phyloP scores from a whole-genome alignment of 2,888 invertebrate species.

The Ellobium chinense region DNA sequence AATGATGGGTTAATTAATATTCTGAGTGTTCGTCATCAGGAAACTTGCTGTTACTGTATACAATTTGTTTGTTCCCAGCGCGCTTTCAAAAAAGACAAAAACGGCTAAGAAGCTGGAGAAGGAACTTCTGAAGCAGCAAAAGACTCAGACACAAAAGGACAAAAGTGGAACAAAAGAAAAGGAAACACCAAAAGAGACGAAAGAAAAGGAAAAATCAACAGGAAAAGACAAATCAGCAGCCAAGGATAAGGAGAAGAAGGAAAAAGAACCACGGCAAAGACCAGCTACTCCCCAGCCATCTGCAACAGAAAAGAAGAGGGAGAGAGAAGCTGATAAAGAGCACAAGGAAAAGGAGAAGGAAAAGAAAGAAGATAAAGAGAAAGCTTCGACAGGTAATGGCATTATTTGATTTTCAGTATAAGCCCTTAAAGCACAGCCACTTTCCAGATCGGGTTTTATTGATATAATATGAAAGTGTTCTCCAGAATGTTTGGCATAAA shows the following conservation, averaged over 20 bases:
- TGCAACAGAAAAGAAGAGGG: conserved; percentile 20
- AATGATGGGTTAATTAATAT: too few relatives aligned
- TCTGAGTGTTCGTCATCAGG: too few relatives aligned
- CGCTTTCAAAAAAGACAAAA: conserved; percentile 39
- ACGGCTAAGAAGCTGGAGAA: conserved; percentile 43
- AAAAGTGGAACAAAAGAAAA: conserved; percentile 1
- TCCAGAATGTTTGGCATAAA: too few relatives aligned
- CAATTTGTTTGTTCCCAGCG: too few relatives aligned
- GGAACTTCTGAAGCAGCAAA: conserved; percentile 31
- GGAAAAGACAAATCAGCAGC: conserved; percentile 30
- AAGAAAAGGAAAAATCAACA: conserved; percentile 37
- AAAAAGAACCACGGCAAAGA: conserved; percentile 35
- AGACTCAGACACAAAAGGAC: conserved; percentile 16
- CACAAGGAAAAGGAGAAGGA: conserved; percentile 55
- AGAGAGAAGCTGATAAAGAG: conserved; percentile 31
- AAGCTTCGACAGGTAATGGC: conserved; percentile 2
- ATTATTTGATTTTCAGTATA: too few relatives aligned
- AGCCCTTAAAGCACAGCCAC: too few relatives aligned
- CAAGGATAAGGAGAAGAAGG: conserved; percentile 43
- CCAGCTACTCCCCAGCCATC: conserved; percentile 43
- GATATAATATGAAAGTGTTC: too few relatives aligned
- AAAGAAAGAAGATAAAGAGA: conserved; percentile 45
- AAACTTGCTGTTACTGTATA: too few relatives aligned
- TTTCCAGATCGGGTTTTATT: too few relatives aligned
- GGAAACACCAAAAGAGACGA: conserved; percentile 21